phyloP scores from a whole-genome alignment of 2,888 invertebrate species.

The Drosophila cognata region DNA sequence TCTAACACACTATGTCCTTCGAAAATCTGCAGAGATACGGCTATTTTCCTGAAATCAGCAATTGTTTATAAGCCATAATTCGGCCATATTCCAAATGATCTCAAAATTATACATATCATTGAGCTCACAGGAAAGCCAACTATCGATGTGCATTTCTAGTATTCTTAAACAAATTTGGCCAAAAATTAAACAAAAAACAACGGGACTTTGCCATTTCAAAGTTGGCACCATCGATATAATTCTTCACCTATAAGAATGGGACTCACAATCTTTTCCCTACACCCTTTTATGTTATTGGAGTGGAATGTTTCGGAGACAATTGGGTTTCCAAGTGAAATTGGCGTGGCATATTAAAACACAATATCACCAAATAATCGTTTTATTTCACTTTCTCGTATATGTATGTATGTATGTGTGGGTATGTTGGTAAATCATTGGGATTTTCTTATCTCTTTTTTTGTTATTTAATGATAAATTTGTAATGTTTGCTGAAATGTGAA shows the following conservation, averaged over 20 bases:
- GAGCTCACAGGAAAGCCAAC: not conserved
- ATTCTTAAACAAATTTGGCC: not conserved
- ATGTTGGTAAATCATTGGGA: conserved; percentile 23
- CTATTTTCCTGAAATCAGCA: not conserved
- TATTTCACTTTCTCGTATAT: conserved; percentile 60
- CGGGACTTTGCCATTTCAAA: too few relatives aligned
- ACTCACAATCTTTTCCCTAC: not conserved
- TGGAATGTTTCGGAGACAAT: not conserved
- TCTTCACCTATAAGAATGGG: not conserved
- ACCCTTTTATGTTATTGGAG: not conserved
- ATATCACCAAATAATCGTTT: conserved; percentile 70
- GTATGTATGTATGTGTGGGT: conserved; percentile 15
- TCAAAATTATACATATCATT: not conserved
- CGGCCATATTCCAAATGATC: not conserved
- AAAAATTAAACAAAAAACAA: not conserved
- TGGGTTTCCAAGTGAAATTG: conserved; percentile 33
- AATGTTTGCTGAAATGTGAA: conserved; percentile 55
- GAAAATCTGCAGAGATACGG: not conserved
- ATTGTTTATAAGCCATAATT: not conserved
- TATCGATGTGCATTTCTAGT: not conserved
- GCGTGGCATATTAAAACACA: conserved; percentile 60
- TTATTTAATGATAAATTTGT: conserved; percentile 29
- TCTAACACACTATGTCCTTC: not conserved
- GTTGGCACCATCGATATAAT: not conserved
- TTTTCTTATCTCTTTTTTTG: conserved; percentile 2